Evolutionary conservation across 2,888 invertebrate species (phyloP).

Genomic region (Sussaba pulchella): DNA sequence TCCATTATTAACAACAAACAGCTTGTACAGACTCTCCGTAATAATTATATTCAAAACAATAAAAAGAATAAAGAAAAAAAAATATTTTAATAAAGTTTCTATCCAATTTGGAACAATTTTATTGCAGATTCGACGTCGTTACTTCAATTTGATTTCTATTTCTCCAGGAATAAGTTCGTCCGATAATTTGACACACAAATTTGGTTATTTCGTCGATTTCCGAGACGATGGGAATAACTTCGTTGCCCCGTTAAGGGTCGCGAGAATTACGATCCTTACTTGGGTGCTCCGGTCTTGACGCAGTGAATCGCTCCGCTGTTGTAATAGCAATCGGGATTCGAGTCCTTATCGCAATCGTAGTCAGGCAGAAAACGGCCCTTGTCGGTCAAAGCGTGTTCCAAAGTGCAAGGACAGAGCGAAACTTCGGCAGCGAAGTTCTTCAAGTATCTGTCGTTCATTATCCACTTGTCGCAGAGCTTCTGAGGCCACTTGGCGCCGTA

Average conservation of each 20-base stretch:
- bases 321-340: constrained; percentile 94
- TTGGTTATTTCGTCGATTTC: no score
- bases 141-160: no score
- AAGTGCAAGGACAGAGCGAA: constrained; percentile 95
- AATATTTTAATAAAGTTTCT: no score
- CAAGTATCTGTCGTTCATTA: constrained; percentile 91
- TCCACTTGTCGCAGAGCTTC: constrained; percentile 95
- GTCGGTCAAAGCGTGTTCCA: constrained; percentile 95
- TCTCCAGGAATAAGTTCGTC: no score
- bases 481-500: constrained; percentile 94
- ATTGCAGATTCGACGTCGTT: no score
- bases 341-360: constrained; percentile 95
- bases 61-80: no score
- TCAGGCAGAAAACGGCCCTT: constrained; percentile 97
- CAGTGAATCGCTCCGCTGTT: constrained; percentile 97
- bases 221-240: no score
- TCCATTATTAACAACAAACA: neutral
- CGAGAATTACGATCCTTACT: constrained; percentile 87
- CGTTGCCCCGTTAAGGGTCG: no score
- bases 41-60: no score
- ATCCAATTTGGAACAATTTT: no score
- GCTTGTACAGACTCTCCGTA: no score
- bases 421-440: constrained; percentile 95
- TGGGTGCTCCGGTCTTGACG: constrained; percentile 95
- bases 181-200: no score